Base-by-base conservation (phyloP, 2,797 vertebrate genomes). In the Otolemur crassicaudatus region DNA sequence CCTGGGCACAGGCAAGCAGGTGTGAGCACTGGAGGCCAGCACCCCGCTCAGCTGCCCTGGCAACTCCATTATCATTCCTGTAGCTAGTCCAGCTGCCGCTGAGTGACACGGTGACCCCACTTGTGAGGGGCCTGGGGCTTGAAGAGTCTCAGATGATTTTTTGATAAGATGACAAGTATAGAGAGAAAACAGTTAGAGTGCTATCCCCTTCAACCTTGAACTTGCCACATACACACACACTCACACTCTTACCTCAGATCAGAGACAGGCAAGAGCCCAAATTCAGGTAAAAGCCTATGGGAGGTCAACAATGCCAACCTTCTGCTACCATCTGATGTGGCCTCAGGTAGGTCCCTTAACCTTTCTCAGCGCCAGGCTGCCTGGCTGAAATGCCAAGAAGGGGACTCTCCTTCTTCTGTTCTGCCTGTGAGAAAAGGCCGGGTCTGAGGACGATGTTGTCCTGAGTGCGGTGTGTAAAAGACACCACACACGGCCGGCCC, bases 111-210 rank as follows among this genome's bases (percentile, higher is more conserved):
- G 37, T 67, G 40, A 40, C n/a, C 84, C 60, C 3, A 23, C 43
- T 5, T 0, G 19, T 27, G 2, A 60, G 29, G 1, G 2, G 65
- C 49, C 69, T 79, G 84, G 46, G 83, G 37, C 80, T 80, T 31
- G 58, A 72, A 81, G 31, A 70, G 46, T 20, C 72, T 61, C 91
- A 3, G 65, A 79, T 69, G 65, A 79, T 69, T 0, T 76, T 93
- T 90, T 87, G 58, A 56, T 87, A 96, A 96, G 94, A 94, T 96
- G 97, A 93, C 91, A 93, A 0, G 0, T 23, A 25, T 2, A 14
- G 84, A 16, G 79, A 77, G 88, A 77, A 73, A 91, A 86, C 27
- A 95, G 83, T 84, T 46, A 63, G 9, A 37, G 4, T 17, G 29
- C 73, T 49, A 27, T 7, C 60, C 34, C 12, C 23, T 65, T 90